Conservation (phyloP, 2,888 invertebrate species). For the Eupithecia vulgata region DNA sequence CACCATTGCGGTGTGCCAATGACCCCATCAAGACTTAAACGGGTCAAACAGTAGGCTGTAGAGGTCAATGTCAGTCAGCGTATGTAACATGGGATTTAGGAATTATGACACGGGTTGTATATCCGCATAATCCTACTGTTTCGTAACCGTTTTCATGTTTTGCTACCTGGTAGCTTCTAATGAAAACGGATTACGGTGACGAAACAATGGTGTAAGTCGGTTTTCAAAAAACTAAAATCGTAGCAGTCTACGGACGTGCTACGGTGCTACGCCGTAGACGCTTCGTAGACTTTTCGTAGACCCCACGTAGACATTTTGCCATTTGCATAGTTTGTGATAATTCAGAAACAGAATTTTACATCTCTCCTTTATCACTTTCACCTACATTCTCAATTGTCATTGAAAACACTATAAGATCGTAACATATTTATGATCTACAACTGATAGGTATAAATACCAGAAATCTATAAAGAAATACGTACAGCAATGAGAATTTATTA, state of each 20-base stretch:
- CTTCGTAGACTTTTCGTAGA: constrained; percentile 38
- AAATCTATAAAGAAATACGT: background rate
- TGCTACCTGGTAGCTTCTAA: background rate
- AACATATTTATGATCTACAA: constrained; percentile 28
- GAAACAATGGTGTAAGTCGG: background rate
- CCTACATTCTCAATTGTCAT: constrained; percentile 21
- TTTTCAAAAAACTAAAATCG: background rate
- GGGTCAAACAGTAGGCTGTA: constrained; percentile 14
- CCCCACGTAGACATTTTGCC: background rate
- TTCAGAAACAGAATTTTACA: background rate
- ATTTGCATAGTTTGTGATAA: background rate
- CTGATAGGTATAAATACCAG: constrained; percentile 5
- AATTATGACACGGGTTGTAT: constrained; percentile 35
- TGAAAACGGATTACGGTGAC: constrained; percentile 23
- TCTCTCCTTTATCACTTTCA: constrained; percentile 12
- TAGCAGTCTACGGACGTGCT: constrained; percentile 39
- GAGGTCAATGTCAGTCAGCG: constrained; percentile 41
- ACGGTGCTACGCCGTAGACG: constrained; percentile 17
- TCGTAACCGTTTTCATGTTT: background rate
- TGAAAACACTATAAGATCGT: constrained; percentile 15
- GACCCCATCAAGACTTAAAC: background rate
- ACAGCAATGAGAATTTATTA: background rate
- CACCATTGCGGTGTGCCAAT: constrained; percentile 16
- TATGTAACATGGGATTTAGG: constrained; percentile 32
- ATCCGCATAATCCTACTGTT: constrained; percentile 29